These are phyloP conservation scores for Steinernema khuongi DNA, from an alignment of 1,140 invertebrate species.

Conservation along the genomic window DNA sequence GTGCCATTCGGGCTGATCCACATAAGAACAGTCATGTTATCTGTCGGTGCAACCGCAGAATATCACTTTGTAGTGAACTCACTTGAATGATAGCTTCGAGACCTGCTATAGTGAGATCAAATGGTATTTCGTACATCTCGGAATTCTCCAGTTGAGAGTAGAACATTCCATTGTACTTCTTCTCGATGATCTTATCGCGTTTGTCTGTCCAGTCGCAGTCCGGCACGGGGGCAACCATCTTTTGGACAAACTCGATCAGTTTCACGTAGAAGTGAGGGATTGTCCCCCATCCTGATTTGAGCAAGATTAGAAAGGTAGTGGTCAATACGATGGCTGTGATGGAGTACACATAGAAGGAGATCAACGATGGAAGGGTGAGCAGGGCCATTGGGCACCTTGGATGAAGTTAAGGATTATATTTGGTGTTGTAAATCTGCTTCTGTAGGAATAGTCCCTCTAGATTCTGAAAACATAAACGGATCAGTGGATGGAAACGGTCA, in stretches of 20 bases:
- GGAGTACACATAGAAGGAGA: neutral
- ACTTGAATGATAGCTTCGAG: conserved; percentile 24
- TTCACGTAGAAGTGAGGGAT: conserved; percentile 21
- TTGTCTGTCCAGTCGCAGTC: neutral
- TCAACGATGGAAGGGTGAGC: neutral
- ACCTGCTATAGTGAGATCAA: neutral
- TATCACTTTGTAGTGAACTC: too few relatives aligned
- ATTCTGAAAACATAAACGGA: too few relatives aligned
- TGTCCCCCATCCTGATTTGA: conserved; percentile 4
- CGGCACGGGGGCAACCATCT: neutral
- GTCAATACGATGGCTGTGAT: neutral
- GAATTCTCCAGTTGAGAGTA: neutral
- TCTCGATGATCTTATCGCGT: conserved; percentile 16
- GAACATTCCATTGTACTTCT: neutral
- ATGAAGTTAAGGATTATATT: neutral
- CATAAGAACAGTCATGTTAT: too few relatives aligned
- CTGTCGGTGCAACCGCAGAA: too few relatives aligned
- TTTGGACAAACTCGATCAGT: conserved; percentile 11
- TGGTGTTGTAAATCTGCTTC: too few relatives aligned
- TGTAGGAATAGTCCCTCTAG: too few relatives aligned
- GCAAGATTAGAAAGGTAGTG: neutral
- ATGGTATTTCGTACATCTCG: neutral
- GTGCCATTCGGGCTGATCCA: neutral
- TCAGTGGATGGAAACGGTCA: too few relatives aligned
- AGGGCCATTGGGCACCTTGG: neutral